These are phyloP conservation scores for Bactericera cockerelli DNA, from an alignment of 1,140 invertebrate species.

Conservation along the genomic window DNA sequence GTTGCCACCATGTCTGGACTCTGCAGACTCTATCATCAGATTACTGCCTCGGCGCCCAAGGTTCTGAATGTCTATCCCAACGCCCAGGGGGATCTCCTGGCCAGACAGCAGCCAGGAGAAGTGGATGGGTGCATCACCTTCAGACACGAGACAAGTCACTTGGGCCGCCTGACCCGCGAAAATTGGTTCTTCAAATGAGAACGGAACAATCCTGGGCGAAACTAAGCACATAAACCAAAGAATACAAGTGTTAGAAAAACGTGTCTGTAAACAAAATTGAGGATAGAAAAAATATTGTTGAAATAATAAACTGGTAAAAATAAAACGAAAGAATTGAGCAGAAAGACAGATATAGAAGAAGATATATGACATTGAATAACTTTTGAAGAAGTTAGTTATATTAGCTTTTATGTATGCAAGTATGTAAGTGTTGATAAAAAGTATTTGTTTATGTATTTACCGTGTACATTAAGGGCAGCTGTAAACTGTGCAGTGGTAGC, in stretches of 20 bases:
- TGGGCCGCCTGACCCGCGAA: constrained; percentile 31
- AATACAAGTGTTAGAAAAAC: constrained; percentile 2
- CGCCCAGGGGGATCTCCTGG: constrained; percentile 1
- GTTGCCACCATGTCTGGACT: constrained; percentile 35
- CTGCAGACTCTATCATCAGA: constrained; percentile 42
- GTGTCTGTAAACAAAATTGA: neutral
- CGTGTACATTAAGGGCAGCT: constrained; percentile 46
- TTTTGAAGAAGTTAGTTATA: constrained; percentile 36
- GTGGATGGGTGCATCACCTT: constrained; percentile 28
- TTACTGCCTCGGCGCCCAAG: constrained; percentile 38
- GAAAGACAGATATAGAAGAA: neutral
- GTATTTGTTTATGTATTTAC: constrained; percentile 29
- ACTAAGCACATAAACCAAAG: constrained; percentile 30
- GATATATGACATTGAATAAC: constrained; percentile 13
- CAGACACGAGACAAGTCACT: constrained; percentile 22
- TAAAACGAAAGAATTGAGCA: neutral
- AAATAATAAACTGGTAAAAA: neutral
- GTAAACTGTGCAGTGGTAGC: constrained; percentile 43
- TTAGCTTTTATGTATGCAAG: no score
- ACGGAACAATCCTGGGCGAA: constrained; percentile 47
- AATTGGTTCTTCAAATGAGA: constrained; percentile 40
- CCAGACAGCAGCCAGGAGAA: constrained; percentile 24
- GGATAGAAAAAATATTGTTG: neutral
- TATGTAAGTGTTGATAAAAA: no score
- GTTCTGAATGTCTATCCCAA: constrained; percentile 30